These are phyloP conservation scores for Nesometra sesokonis DNA, from an alignment of 35 echinoderm and acorn worm genomes.

Conservation along the genomic window DNA sequence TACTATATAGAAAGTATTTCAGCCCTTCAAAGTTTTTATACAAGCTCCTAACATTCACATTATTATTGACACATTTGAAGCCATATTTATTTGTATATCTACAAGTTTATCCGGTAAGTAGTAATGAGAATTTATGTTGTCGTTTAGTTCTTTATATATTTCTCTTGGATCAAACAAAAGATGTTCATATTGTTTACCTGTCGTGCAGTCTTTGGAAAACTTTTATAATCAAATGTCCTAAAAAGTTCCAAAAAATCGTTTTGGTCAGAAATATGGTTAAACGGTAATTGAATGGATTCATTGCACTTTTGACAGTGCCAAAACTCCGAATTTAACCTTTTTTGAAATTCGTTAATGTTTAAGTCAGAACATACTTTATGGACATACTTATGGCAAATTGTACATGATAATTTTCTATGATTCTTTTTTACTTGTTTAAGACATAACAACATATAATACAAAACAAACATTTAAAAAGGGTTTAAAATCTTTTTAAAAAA, in stretches of 20 bases:
- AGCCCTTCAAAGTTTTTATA: background rate
- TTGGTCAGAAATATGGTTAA: background rate
- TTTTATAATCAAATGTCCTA: background rate
- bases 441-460: too few relatives aligned
- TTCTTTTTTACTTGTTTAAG: too few relatives aligned
- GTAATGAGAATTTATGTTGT: background rate
- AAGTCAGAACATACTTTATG: background rate
- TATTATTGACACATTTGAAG: background rate
- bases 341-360: background rate
- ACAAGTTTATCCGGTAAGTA: background rate
- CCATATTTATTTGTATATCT: background rate
- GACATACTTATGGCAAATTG: too few relatives aligned
- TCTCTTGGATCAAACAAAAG: background rate
- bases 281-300: background rate
- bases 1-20: background rate
- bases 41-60: background rate
- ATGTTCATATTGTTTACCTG: background rate
- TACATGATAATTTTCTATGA: too few relatives aligned
- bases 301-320: background rate
- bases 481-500: too few relatives aligned
- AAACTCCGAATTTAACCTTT: background rate
- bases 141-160: background rate
- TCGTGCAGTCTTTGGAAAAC: background rate
- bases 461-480: too few relatives aligned
- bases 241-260: background rate